These are phyloP conservation scores for Jacana jacana DNA, from an alignment of 2,113 vertebrate species.

Conservation along the genomic window DNA sequence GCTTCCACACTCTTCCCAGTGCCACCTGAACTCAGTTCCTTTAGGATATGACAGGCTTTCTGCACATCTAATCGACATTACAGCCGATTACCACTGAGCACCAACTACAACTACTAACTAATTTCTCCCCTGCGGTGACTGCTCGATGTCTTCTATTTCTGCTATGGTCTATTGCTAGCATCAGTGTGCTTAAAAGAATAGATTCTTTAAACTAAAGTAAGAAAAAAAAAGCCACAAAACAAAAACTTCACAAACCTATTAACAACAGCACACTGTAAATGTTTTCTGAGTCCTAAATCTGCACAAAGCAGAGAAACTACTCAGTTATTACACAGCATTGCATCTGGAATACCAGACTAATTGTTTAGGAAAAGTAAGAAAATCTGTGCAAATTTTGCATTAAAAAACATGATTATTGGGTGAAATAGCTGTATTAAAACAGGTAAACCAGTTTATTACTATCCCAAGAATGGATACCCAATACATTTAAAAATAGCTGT, in stretches of 20 bases:
- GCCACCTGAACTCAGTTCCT: not conserved
- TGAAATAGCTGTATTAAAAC: not conserved
- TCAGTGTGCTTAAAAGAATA: not conserved
- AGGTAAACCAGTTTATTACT: not conserved
- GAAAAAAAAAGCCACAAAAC: not conserved
- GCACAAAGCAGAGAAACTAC: not conserved
- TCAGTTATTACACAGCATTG: not conserved
- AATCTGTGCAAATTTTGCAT: not conserved
- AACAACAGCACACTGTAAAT: not conserved
- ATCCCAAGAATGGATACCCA: not conserved
- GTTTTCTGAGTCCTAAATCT: not conserved
- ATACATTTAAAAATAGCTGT: not conserved
- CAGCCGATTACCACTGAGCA: constrained; percentile 14
- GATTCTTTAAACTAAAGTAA: not conserved
- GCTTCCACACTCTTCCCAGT: not conserved
- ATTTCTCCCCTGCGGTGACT: not conserved
- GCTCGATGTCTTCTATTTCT: not conserved
- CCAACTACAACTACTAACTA: not conserved
- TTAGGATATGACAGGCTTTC: not conserved
- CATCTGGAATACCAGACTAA: not conserved
- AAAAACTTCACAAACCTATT: not conserved
- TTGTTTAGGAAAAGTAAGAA: not conserved
- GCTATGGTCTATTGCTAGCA: not conserved
- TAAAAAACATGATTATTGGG: not conserved
- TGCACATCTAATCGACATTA: not conserved